Evolutionary conservation across 2,113 vertebrate genomes (phyloP), one percentile per base, ranked within the genome.

Genomic region (Ptilorrhoa leucosticta): DNA sequence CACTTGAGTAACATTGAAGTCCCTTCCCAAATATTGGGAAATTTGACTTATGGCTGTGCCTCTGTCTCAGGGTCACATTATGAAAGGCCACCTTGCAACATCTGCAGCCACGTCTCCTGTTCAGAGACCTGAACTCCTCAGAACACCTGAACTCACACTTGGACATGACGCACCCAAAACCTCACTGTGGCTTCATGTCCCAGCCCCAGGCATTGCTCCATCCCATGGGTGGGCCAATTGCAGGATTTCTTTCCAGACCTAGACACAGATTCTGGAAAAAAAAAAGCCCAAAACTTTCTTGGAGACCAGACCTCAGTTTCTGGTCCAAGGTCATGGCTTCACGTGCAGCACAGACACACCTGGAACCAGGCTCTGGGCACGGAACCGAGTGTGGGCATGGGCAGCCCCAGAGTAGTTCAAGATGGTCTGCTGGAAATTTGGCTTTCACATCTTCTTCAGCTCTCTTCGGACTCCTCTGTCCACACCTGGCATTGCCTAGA

Each of bases 11-110:
- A 96, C 83, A 78, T 56, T 40, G 30, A 95, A 94, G 79, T 64
- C 79, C 31, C 45, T 94, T 94, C 95, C 96, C 94, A 97, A 97
- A 95, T 95, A 60, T 95, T 96, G 96, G 93, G 94, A 96, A 96
- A 87, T 75, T 45, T 3, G 20, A 35, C 35, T 81, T 83, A 66
- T 3, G 72, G 88, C 79, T 83, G 76, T 24, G 86, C 68, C 53
- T 77, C 1, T 11, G 26, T 44, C 81, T 86, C 0, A 0, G 81
- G 73, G 65, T 84, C 93, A 48, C 26, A 0, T 58, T 60, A 14
- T 7, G 45, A 61, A 93, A 95, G 54, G 84, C 54, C 61, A 47
- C 47, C 79, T 66, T 58, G 42, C 58, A 50, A 6, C 28, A 42
- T 15, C 88, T 76, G 53, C 58, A 56, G 48, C 50, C 71, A 53